Evolutionary conservation across 2,113 vertebrate species (phyloP).

Genomic region (Ceyx cyanopectus): DNA sequence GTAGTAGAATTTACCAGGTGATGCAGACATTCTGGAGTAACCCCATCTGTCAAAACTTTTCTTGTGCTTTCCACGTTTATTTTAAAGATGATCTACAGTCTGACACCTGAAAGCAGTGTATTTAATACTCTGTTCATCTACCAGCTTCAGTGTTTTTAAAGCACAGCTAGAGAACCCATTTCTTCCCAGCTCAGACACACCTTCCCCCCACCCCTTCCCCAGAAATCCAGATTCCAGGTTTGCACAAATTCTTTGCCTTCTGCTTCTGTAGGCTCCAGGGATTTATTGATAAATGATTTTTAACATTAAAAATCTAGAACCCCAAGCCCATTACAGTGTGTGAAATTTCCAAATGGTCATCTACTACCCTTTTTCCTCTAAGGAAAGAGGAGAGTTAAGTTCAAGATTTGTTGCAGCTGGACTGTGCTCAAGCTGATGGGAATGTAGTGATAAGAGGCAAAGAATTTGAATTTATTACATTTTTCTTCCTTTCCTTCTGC

Average conservation of each 20-base stretch:
- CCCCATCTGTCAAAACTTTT: not conserved
- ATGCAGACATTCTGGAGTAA: not conserved
- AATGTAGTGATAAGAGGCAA: conserved; percentile 67
- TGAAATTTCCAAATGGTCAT: not conserved
- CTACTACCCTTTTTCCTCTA: not conserved
- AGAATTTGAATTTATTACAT: conserved; percentile 64
- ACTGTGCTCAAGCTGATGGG: conserved; percentile 64
- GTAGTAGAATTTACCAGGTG: not conserved
- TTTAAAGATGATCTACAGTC: not conserved
- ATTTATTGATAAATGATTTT: not conserved
- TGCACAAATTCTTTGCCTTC: not conserved
- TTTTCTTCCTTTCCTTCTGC: conserved; percentile 47
- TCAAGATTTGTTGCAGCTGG: conserved; percentile 68
- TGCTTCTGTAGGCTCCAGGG: not conserved
- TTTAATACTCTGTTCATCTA: not conserved
- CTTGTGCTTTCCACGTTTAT: not conserved
- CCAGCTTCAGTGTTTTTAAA: not conserved
- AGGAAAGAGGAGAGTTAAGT: conserved; percentile 46
- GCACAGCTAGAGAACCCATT: not conserved
- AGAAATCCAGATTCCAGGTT: not conserved
- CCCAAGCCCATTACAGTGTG: not conserved
- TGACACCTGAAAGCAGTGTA: not conserved
- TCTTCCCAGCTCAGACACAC: not conserved
- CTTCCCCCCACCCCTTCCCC: too few relatives aligned
- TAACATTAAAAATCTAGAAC: not conserved